Evolutionary conservation across 2,888 invertebrate genomes (phyloP), one percentile per base, ranked within the genome.

Genomic region (Hyppa rectilinea): DNA sequence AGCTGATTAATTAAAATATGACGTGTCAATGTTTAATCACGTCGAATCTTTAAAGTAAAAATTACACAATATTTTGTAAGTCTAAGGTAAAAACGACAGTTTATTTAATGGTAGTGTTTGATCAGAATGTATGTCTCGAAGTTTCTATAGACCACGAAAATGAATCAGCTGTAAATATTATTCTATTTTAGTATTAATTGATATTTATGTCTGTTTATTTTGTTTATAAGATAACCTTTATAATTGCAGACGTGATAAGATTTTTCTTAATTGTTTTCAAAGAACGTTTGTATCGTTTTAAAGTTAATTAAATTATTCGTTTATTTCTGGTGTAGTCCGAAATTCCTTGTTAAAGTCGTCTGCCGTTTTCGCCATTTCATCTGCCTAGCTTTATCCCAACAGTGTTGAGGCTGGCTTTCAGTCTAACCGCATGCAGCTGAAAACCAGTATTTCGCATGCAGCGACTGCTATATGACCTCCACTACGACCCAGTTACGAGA

Each of bases 61-160:
- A 47, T 79, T 79, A 38, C 78, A 68, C 56, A 68, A 81, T 53
- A 55, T 81, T 81, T 61, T 58, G 61, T 59, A 81, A 77, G 49
- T 38, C 40, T 31, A 29, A 47, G 23, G 60, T 55, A 43, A 26
- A n/a, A 43, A 26, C 3, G 36, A 43, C 23, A 34, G 5, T 45
- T 23, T 47, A 6, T 45, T 71, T 36, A 23, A 31, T 9, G 10
- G 5, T 12, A 34, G 36, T 40, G 59, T 60, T 50, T 56, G 40
- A 47, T 31, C 9, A 52, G n/a, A 50, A 53, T 17, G 40, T n/a
- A 29, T 23, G 23, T 62, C 47, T 80, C 31, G 58, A 68, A 47
- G 12, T 38, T 74, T 67, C 40, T 45, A 10, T 17, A 9, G 17
- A 34, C 0, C 1, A n/a, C 38, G 2, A 31, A 72, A 59, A 53